These are phyloP conservation scores for Grus americana DNA, from an alignment of 2,113 vertebrate species.

Conservation along the genomic window DNA sequence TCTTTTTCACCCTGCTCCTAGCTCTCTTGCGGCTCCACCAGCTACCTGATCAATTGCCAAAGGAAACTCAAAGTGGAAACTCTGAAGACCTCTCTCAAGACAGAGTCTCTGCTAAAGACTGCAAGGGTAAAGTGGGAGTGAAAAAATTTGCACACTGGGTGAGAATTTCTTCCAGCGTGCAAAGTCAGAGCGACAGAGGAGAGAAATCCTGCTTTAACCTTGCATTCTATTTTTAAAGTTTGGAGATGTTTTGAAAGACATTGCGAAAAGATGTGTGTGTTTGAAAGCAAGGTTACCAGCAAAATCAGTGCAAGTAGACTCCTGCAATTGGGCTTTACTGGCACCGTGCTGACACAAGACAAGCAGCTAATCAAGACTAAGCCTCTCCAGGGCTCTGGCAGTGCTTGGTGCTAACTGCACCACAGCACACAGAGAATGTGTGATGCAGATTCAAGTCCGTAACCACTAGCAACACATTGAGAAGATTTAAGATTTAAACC, in stretches of 20 bases:
- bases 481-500: constrained; percentile 22
- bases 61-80: neutral
- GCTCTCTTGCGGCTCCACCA: neutral
- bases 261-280: neutral
- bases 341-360: neutral
- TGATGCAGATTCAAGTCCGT: constrained; percentile 12
- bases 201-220: neutral
- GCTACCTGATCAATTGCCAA: neutral
- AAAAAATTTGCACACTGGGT: neutral
- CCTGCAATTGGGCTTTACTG: neutral
- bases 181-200: neutral
- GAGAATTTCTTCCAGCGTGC: neutral
- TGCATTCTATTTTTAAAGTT: neutral
- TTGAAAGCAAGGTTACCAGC: neutral
- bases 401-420: neutral
- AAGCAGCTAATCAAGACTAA: neutral
- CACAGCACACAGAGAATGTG: neutral
- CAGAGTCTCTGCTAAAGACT: neutral
- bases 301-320: neutral
- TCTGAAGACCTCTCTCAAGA: neutral
- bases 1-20: neutral
- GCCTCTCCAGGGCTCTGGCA: neutral
- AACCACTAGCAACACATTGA: neutral
- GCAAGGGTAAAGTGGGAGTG: neutral
- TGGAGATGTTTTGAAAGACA: neutral